These are phyloP conservation scores for Scaptomyza montana DNA, from an alignment of 1,140 invertebrate species.

Conservation along the genomic window DNA sequence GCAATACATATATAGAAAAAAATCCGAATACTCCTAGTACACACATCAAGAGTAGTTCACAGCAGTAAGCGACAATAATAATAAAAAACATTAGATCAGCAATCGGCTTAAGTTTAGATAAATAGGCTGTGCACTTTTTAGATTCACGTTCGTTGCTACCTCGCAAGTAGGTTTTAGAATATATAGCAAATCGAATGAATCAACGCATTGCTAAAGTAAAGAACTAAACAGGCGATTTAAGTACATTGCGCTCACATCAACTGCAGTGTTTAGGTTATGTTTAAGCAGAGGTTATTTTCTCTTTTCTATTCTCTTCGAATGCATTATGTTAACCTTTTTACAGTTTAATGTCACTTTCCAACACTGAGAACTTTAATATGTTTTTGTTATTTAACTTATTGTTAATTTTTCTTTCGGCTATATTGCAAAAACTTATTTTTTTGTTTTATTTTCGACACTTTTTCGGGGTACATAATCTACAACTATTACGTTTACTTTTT, in stretches of 20 bases:
- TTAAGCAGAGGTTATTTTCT: slow-evolving; percentile 18
- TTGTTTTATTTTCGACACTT: slow-evolving; percentile 1
- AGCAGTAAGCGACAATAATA: slow-evolving; percentile 5
- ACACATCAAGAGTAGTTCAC: not conserved
- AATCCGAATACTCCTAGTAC: not conserved
- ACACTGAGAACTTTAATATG: slow-evolving; percentile 10
- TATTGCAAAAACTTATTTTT: slow-evolving; percentile 13
- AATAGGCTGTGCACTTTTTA: slow-evolving; percentile 7
- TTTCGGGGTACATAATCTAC: slow-evolving; percentile 27
- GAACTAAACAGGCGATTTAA: slow-evolving; percentile 61
- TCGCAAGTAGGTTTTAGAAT: slow-evolving; percentile 30
- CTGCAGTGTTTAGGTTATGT: slow-evolving; percentile 7
- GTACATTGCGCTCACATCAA: slow-evolving; percentile 50
- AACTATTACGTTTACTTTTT: slow-evolving; percentile 5
- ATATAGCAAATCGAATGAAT: slow-evolving; percentile 3
- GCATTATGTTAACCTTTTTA: not conserved
- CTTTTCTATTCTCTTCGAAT: not conserved
- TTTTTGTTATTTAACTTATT: slow-evolving; percentile 5
- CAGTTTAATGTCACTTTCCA: slow-evolving; percentile 1
- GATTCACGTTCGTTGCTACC: slow-evolving; percentile 13
- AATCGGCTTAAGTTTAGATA: slow-evolving; percentile 17
- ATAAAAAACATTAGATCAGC: slow-evolving; percentile 1
- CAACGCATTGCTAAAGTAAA: not conserved
- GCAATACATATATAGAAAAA: slow-evolving; percentile 4
- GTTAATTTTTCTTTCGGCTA: slow-evolving; percentile 19